Evolutionary conservation across 2,113 vertebrate species (phyloP).

Genomic region (Scomber japonicus): DNA sequence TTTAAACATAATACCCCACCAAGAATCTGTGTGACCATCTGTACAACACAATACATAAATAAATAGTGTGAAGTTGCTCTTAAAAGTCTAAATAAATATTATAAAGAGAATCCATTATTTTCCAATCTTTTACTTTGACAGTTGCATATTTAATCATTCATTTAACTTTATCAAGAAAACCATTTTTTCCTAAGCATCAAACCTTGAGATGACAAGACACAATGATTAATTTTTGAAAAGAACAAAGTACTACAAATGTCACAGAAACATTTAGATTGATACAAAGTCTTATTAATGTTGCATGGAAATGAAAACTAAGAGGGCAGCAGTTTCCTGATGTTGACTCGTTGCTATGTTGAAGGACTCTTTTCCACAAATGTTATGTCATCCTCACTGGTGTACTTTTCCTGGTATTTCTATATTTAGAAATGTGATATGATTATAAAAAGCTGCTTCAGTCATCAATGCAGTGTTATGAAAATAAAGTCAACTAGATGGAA

Average conservation of each 20-base stretch:
- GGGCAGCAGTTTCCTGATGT: neutral
- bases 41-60: no score
- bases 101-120: no score
- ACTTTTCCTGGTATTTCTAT: neutral
- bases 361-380: constrained; percentile 11
- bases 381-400: constrained; percentile 6
- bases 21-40: no score
- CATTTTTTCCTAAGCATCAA: neutral
- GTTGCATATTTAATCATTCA: neutral
- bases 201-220: neutral
- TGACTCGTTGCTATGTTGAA: neutral
- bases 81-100: no score
- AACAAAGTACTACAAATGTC: constrained; percentile 7
- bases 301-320: constrained; percentile 27
- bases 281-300: constrained; percentile 13
- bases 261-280: neutral
- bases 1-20: no score
- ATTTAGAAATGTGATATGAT: constrained; percentile 24
- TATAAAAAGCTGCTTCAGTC: constrained; percentile 2
- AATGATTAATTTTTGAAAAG: neutral
- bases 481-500: neutral
- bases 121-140: neutral
- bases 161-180: no score
- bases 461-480: neutral
- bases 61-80: no score